Percentiles rank a stretch among this genome's conserved stretches.
Conservation (phyloP, 1,140 invertebrate genomes). For the Eueides isabella region DNA sequence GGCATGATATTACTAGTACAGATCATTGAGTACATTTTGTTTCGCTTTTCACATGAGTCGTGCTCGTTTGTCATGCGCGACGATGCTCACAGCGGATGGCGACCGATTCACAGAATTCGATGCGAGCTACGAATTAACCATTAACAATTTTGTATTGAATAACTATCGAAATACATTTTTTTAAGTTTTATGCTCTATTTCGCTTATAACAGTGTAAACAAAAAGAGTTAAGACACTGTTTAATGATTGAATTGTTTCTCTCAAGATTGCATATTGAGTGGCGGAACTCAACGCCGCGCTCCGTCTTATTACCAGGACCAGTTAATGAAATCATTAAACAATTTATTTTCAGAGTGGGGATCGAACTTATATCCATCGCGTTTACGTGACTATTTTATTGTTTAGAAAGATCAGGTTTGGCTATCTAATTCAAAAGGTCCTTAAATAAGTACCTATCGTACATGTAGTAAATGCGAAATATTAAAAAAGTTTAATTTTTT, state of each 20-base stretch:
- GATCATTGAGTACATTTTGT: slow-evolving; percentile 11
- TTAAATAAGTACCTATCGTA: too few species aligned
- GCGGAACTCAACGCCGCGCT: too few species aligned
- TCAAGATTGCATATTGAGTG: too few species aligned
- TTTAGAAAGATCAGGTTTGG: neutral
- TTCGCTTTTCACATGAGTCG: slow-evolving; percentile 34
- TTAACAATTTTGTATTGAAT: slow-evolving; percentile 4
- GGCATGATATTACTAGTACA: neutral
- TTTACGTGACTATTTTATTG: too few species aligned
- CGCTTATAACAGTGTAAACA: too few species aligned
- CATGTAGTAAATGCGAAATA: neutral
- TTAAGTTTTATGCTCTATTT: neutral
- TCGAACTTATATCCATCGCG: too few species aligned
- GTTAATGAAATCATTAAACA: too few species aligned
- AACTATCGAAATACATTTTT: neutral
- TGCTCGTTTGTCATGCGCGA: slow-evolving; percentile 59
- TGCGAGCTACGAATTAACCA: neutral
- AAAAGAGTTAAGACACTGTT: too few species aligned
- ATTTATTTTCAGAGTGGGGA: too few species aligned
- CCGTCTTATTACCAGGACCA: too few species aligned
- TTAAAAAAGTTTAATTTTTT: neutral
- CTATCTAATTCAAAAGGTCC: too few species aligned
- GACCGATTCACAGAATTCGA: slow-evolving; percentile 50
- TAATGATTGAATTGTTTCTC: too few species aligned
- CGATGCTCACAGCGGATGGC: slow-evolving; percentile 58